phyloP scores from a whole-genome alignment of 2,888 invertebrate species.

The Physocephala rufipes region DNA sequence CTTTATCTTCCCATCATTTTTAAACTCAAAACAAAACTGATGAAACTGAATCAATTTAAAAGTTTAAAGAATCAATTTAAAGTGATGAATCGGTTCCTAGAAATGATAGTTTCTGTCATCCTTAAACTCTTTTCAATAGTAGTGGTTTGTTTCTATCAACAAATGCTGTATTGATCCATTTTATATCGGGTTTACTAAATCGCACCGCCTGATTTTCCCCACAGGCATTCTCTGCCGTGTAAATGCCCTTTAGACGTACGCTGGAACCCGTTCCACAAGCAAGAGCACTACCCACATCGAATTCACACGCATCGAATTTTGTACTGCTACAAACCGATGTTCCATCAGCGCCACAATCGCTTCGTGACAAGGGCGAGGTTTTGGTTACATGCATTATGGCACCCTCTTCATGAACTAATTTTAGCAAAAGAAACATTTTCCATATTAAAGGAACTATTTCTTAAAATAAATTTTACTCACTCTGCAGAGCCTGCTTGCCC shows the following conservation, averaged over 20 bases:
- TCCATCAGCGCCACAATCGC: conserved; percentile 57
- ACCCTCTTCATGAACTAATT: conserved; percentile 76
- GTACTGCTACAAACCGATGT: conserved; percentile 73
- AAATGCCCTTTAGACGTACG: conserved; percentile 76
- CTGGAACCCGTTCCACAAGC: conserved; percentile 79
- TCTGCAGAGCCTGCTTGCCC: conserved; percentile 81
- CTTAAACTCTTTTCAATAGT: conserved; percentile 44
- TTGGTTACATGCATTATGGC: conserved; percentile 79
- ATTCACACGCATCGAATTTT: conserved; percentile 79
- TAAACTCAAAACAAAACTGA: too few species aligned
- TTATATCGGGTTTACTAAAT: conserved; percentile 72
- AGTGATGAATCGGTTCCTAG: background rate
- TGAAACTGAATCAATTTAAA: too few species aligned
- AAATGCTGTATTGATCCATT: conserved; percentile 67
- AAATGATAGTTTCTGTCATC: conserved; percentile 3
- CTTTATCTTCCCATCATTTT: background rate
- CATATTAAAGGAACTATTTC: background rate
- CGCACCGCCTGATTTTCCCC: conserved; percentile 69
- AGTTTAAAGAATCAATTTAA: too few species aligned
- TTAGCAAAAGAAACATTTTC: conserved; percentile 3
- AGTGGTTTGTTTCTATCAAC: conserved; percentile 57
- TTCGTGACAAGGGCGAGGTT: conserved; percentile 74
- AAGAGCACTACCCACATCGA: conserved; percentile 81
- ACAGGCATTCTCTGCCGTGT: conserved; percentile 79
- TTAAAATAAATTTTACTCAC: conserved; percentile 68